Conservation (phyloP, 2,888 invertebrate genomes). For the Amblyjoppa proteus region DNA sequence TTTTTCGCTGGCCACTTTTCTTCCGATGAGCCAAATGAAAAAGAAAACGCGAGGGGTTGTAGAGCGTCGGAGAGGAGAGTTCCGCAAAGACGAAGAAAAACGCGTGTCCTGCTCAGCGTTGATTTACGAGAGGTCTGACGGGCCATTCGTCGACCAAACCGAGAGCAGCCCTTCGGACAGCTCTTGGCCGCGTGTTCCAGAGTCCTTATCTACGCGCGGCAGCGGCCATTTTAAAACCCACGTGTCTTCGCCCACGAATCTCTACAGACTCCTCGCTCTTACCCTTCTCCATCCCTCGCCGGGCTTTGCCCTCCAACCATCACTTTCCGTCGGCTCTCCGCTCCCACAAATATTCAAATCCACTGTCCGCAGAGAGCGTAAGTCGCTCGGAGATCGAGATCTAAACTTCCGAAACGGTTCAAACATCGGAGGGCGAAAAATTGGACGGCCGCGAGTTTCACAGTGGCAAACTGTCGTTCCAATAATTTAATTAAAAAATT, state of each 20-base stretch:
- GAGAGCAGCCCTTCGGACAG: conserved; percentile 77
- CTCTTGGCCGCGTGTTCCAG: conserved; percentile 64
- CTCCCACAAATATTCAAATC: conserved; percentile 66
- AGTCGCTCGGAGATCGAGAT: conserved; percentile 46
- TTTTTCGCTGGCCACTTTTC: conserved; percentile 37
- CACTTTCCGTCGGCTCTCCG: conserved; percentile 19
- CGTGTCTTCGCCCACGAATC: conserved; percentile 49
- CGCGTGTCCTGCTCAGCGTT: conserved; percentile 76
- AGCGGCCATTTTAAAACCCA: conserved; percentile 81
- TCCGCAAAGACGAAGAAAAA: conserved; percentile 59
- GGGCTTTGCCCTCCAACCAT: conserved; percentile 54
- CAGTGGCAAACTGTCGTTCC: neutral
- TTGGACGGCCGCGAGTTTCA: neutral
- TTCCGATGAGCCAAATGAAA: conserved; percentile 11
- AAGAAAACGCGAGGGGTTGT: neutral
- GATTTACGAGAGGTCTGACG: conserved; percentile 84
- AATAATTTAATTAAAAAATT: neutral
- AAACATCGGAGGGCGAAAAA: conserved; percentile 13
- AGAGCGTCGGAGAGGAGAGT: conserved; percentile 16
- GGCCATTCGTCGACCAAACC: conserved; percentile 82
- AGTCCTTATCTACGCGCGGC: conserved; percentile 78
- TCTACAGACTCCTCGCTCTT: conserved; percentile 34
- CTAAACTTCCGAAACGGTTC: conserved; percentile 38
- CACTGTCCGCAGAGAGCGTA: conserved; percentile 52
- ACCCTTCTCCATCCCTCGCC: conserved; percentile 27